Evolutionary conservation across 2,888 invertebrate genomes (phyloP).

Genomic region (Acanthosepion esculentum): DNA sequence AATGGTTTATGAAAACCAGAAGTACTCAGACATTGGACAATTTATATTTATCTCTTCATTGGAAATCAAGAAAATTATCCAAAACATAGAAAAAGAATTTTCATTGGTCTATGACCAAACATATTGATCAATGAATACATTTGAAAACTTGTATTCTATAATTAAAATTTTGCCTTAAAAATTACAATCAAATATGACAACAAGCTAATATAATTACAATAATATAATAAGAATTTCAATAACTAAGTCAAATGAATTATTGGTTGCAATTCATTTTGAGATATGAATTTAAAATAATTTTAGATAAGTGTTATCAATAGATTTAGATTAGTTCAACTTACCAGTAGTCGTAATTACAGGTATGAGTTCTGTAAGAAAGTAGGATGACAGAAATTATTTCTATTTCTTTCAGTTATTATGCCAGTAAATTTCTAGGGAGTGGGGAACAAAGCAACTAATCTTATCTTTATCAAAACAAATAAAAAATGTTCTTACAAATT

Average conservation of each 20-base stretch:
- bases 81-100: too few relatives aligned
- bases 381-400: neutral
- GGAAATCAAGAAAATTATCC: too few relatives aligned
- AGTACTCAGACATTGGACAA: too few relatives aligned
- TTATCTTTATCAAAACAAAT: neutral
- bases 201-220: too few relatives aligned
- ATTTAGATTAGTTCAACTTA: slow-evolving; percentile 37
- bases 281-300: neutral
- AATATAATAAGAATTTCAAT: too few relatives aligned
- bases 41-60: too few relatives aligned
- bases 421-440: neutral
- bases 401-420: neutral
- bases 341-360: slow-evolving; percentile 44
- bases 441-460: neutral
- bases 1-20: too few relatives aligned
- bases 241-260: too few relatives aligned
- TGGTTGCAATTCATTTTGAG: too few relatives aligned
- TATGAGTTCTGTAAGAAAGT: slow-evolving; percentile 41
- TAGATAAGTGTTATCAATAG: neutral
- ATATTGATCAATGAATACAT: neutral
- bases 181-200: neutral
- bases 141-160: neutral
- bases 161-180: neutral
- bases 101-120: too few relatives aligned
- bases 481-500: neutral